phyloP scores from a whole-genome alignment of 2,113 vertebrate species.

The Tupaia chinensis region DNA sequence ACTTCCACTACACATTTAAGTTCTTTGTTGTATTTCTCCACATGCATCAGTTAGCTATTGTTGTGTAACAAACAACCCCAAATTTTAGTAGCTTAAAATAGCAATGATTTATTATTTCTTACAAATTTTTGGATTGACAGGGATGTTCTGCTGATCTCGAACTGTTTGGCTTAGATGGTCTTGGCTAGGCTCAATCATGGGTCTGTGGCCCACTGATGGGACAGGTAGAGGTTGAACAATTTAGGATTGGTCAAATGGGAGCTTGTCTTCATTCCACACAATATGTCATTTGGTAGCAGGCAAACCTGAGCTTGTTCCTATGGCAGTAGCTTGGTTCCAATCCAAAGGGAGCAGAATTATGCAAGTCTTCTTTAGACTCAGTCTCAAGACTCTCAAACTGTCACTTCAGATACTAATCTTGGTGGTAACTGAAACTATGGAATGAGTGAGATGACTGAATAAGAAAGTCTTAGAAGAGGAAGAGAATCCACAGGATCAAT shows the following conservation, averaged over 20 bases:
- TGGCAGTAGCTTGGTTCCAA: background rate
- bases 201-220: background rate
- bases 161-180: background rate
- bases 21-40: background rate
- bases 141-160: background rate
- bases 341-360: background rate
- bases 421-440: background rate
- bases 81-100: background rate
- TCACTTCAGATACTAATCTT: background rate
- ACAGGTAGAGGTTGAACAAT: background rate
- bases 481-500: background rate
- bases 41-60: slow-evolving; percentile 12
- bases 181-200: background rate
- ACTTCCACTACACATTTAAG: background rate
- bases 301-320: background rate
- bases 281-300: background rate
- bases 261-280: background rate
- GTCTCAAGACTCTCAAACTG: background rate
- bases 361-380: background rate
- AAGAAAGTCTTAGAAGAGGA: background rate
- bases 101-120: background rate
- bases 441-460: background rate
- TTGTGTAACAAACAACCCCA: slow-evolving; percentile 11
- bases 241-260: background rate
- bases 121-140: background rate